Evolutionary conservation across 2,888 invertebrate genomes (phyloP).

Genomic region (Tipula unca): DNA sequence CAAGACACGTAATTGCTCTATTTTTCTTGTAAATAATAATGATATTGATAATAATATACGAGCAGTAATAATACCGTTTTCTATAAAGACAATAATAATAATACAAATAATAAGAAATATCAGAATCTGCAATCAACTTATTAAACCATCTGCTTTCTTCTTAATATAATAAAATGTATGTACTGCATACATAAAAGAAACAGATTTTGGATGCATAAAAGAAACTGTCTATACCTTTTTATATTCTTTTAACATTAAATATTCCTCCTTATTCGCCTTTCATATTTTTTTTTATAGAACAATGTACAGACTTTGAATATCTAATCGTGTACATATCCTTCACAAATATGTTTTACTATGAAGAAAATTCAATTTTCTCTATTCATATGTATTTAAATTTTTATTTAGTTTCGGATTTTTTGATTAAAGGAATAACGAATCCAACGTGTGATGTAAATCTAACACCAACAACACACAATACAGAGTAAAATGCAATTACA

Average conservation of each 20-base stretch:
- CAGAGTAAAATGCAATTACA: neutral
- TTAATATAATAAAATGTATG: neutral
- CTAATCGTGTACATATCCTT: neutral
- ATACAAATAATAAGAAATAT: neutral
- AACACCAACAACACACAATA: neutral
- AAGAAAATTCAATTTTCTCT: neutral
- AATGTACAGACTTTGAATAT: neutral
- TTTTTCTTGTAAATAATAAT: neutral
- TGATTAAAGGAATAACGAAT: neutral
- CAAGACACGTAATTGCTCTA: neutral
- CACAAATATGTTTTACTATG: neutral
- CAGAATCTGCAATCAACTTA: neutral
- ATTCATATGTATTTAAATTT: neutral
- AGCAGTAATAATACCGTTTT: neutral
- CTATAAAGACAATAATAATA: neutral
- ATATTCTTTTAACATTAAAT: neutral
- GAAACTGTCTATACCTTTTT: conserved; percentile 1
- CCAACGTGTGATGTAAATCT: neutral
- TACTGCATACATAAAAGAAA: neutral
- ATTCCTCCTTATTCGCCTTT: neutral
- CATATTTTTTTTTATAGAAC: neutral
- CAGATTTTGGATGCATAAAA: neutral
- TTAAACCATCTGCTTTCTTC: neutral
- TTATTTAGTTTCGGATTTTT: neutral
- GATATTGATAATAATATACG: neutral